These are phyloP conservation scores for Fulmarus glacialis DNA, from an alignment of 2,113 vertebrate genomes.

Conservation along the genomic window DNA sequence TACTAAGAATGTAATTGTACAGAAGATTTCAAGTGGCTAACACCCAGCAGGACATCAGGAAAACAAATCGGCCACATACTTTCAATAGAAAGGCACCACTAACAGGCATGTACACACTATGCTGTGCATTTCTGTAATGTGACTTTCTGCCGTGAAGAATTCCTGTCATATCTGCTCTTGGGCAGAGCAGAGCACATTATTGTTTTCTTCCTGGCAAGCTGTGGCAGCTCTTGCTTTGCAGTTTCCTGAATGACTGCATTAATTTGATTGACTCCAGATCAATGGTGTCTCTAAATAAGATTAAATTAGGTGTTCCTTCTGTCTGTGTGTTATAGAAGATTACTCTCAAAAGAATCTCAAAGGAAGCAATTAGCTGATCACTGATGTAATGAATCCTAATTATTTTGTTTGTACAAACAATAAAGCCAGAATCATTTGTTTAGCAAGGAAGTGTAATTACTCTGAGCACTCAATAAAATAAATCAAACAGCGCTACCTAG, in stretches of 20 bases:
- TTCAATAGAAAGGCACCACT: not conserved
- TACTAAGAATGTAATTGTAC: not conserved
- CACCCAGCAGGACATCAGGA: not conserved
- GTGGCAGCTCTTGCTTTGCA: not conserved
- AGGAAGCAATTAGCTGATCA: slow-evolving; percentile 60
- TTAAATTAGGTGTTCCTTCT: slow-evolving; percentile 12
- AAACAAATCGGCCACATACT: not conserved
- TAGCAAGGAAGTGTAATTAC: slow-evolving; percentile 36
- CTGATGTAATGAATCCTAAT: slow-evolving; percentile 72
- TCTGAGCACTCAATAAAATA: slow-evolving; percentile 4
- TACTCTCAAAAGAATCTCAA: slow-evolving; percentile 44
- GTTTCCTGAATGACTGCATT: not conserved
- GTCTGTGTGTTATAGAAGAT: not conserved
- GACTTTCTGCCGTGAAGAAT: not conserved
- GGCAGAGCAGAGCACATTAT: not conserved
- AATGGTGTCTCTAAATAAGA: slow-evolving; percentile 22
- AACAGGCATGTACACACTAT: not conserved
- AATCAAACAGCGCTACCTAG: slow-evolving; percentile 1
- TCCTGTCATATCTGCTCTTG: not conserved
- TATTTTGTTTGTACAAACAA: slow-evolving; percentile 74
- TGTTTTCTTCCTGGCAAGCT: not conserved
- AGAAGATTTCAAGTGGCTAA: not conserved
- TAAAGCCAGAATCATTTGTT: slow-evolving; percentile 29
- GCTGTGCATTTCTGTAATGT: not conserved
- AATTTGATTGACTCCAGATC: slow-evolving; percentile 15